Evolutionary conservation across 2,888 invertebrate genomes (phyloP).

Genomic region (Didymodactylos carnosus): DNA sequence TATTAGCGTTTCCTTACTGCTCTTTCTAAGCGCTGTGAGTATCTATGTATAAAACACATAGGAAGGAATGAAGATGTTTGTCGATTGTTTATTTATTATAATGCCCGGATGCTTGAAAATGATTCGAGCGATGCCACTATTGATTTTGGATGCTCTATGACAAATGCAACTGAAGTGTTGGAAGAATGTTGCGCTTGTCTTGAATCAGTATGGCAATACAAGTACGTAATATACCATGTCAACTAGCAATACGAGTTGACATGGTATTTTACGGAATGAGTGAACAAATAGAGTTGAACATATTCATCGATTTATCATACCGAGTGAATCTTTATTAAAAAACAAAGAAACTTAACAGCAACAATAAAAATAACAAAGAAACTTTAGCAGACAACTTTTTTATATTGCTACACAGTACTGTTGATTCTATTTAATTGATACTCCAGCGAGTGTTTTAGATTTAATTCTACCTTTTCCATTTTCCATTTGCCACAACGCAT

Average conservation of each 20-base stretch:
- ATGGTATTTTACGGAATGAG: too few relatives aligned
- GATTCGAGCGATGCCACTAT: neutral
- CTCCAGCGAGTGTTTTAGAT: slow-evolving; percentile 2
- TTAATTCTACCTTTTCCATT: slow-evolving; percentile 1
- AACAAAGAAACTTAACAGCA: too few relatives aligned
- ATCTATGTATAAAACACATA: neutral
- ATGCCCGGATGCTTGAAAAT: neutral
- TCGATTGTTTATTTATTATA: neutral
- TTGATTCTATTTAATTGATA: slow-evolving; percentile 13
- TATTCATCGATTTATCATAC: too few relatives aligned
- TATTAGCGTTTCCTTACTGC: too few relatives aligned
- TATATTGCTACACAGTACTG: too few relatives aligned
- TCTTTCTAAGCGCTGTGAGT: too few relatives aligned
- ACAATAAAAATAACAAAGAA: too few relatives aligned
- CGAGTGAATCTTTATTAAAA: too few relatives aligned
- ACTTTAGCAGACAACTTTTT: too few relatives aligned
- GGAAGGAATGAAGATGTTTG: neutral
- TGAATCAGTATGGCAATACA: neutral
- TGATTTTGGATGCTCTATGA: neutral
- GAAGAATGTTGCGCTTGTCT: neutral
- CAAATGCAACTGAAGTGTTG: neutral
- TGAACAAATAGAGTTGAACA: too few relatives aligned
- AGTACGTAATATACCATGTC: too few relatives aligned
- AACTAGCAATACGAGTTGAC: too few relatives aligned
- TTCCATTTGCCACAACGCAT: neutral